A percentile compares a stretch with the other conserved stretches of the same genome.
Conservation (phyloP, 2,113 vertebrate genomes). For the Lycaon pictus region DNA sequence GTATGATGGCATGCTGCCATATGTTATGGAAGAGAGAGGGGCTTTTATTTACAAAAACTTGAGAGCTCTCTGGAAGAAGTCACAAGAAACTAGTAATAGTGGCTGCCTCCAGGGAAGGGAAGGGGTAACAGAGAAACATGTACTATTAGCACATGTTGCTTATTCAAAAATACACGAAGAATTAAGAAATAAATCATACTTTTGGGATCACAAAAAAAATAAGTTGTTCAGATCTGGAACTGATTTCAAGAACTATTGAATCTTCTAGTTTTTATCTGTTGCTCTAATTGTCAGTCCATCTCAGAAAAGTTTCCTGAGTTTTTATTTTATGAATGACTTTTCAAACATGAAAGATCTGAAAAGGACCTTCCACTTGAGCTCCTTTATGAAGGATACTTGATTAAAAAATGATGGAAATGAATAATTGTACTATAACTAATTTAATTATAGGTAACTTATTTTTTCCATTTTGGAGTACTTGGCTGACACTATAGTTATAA, state of each 20-base stretch:
- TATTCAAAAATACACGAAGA: neutral
- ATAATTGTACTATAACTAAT: conserved; percentile 20
- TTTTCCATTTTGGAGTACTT: neutral
- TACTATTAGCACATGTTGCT: neutral
- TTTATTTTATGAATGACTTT: conserved; percentile 50
- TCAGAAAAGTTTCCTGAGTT: conserved; percentile 39
- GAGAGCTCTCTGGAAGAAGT: neutral
- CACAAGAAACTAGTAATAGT: neutral
- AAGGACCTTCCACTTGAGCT: neutral
- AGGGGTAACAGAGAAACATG: neutral
- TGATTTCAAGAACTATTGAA: conserved; percentile 54
- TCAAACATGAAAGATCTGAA: conserved; percentile 52
- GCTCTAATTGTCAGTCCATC: neutral
- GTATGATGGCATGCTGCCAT: neutral
- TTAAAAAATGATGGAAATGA: conserved; percentile 46
- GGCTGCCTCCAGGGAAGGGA: neutral
- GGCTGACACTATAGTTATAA: neutral
- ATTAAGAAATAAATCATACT: neutral
- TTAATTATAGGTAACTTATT: conserved; percentile 39
- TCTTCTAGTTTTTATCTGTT: neutral
- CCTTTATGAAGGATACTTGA: neutral
- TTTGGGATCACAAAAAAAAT: neutral
- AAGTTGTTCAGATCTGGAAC: neutral
- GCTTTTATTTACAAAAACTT: neutral
- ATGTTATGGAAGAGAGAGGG: neutral